Conservation (phyloP, 2,888 invertebrate genomes). For the Colostygia pectinataria region DNA sequence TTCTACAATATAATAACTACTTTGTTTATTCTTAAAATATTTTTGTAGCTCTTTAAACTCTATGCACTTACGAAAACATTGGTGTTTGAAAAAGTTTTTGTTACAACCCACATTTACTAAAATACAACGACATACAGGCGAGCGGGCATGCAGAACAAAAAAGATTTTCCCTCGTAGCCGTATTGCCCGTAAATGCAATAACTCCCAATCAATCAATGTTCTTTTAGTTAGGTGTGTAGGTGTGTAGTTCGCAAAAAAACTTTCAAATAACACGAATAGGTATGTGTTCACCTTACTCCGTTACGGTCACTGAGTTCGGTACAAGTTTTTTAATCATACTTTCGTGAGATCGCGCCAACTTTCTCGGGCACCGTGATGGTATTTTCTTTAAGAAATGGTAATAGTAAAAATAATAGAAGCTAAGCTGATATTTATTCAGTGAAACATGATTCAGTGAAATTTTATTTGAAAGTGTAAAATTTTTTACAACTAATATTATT, state of each 20-base stretch:
- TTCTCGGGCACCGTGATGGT: constrained; percentile 43
- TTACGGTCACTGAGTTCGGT: constrained; percentile 50
- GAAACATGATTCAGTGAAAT: too few species aligned
- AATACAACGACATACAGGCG: neutral
- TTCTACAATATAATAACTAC: neutral
- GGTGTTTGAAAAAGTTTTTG: neutral
- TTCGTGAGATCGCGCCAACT: constrained; percentile 50
- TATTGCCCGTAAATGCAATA: constrained; percentile 31
- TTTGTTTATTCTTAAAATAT: constrained; percentile 1
- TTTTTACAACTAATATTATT: too few species aligned
- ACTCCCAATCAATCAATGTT: constrained; percentile 51
- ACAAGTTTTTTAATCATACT: constrained; percentile 61
- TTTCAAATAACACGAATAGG: constrained; percentile 25
- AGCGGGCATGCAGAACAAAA: neutral
- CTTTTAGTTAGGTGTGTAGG: constrained; percentile 25
- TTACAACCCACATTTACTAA: neutral
- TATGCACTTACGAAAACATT: neutral
- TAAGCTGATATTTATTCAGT: constrained; percentile 22
- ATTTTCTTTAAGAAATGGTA: constrained; percentile 42
- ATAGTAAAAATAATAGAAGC: constrained; percentile 33
- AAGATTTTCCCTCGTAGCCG: neutral
- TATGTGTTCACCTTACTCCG: constrained; percentile 37
- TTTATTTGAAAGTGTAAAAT: too few species aligned
- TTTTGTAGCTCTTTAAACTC: neutral
- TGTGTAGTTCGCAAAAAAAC: constrained; percentile 31